Base-by-base conservation (phyloP, 2,888 invertebrate genomes). In the Hermodice carunculata region DNA sequence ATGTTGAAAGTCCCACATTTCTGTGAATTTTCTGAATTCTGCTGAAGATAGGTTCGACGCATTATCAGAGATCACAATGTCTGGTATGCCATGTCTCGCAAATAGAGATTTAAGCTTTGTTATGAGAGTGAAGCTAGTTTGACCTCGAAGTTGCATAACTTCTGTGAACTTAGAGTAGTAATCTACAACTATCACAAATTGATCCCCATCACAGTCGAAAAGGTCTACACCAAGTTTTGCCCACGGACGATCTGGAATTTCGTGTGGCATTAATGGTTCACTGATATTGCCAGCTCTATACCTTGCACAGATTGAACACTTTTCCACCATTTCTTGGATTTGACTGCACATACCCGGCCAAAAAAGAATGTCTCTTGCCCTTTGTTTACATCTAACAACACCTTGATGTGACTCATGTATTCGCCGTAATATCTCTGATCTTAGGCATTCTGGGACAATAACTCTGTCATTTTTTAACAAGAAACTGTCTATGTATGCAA, bases 1-100 rank as follows among this genome's bases (percentile, higher is more conserved):
- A 56, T 73, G 73, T 3, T 52, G n/a, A 59, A 75, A 67, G 34
- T 65, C 62, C 66, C 66, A 73, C 14, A 64, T 44, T 19, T 58
- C 29, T 26, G 65, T 29, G 63, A 72, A 64, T 14, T 61, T 31
- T 24, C 6, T 5, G 63, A 74, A 73, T 42, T 67, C 58, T 0
- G 31, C 11, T 28, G 40, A 26, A 28, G 57, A 11, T 53, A 56
- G 64, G 22, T 71, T 58, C 22, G 69, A 64, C 26, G 68, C 73
- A 64, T 70, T 73, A 52, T 75, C 68, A n/a, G 59, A 56, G 5
- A 64, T 26, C 6, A 71, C 11, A 34, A 51, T 61, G 14, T 60
- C 53, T 11, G 64, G 64, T 29, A 69, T 64, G 8, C 72, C 67
- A 59, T 60, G 46, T 37, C 56, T 29, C 1, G 68, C 42, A 31